phyloP scores from a whole-genome alignment of 2,113 vertebrate genomes.

The Sebastes fasciatus region DNA sequence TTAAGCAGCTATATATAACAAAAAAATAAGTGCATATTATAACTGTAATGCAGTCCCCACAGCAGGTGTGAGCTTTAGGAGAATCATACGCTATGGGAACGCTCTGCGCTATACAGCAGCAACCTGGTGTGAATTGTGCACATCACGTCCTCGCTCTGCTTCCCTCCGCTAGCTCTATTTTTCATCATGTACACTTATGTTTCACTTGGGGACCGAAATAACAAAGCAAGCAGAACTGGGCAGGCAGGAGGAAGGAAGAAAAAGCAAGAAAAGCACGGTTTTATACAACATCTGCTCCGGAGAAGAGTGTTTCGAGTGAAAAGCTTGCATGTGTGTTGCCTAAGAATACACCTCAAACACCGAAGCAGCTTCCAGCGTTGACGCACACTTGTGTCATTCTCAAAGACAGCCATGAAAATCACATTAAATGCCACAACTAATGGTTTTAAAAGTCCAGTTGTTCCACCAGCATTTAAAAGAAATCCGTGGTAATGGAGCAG shows the following conservation, averaged over 20 bases:
- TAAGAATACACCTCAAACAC: not conserved
- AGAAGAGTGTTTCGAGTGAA: not conserved
- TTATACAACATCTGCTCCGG: not conserved
- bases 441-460: conserved; percentile 43
- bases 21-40: not conserved
- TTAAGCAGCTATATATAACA: not conserved
- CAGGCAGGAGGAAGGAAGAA: not conserved
- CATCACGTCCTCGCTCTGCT: not conserved
- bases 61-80: not conserved
- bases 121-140: not conserved
- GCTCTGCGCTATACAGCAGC: not conserved
- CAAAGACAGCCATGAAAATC: conserved; percentile 8
- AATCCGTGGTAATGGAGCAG: conserved; percentile 29
- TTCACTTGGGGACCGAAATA: conserved; percentile 30
- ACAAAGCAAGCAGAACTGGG: conserved; percentile 19
- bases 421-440: conserved; percentile 22
- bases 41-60: not conserved
- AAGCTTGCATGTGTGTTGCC: not conserved
- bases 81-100: not conserved
- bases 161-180: not conserved
- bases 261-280: not conserved
- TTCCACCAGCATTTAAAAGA: conserved; percentile 8
- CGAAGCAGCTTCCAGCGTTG: not conserved
- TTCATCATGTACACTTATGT: not conserved
- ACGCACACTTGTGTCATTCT: conserved; percentile 27